Conservation (phyloP, 2,888 invertebrate genomes). For the Smittia sp. region DNA sequence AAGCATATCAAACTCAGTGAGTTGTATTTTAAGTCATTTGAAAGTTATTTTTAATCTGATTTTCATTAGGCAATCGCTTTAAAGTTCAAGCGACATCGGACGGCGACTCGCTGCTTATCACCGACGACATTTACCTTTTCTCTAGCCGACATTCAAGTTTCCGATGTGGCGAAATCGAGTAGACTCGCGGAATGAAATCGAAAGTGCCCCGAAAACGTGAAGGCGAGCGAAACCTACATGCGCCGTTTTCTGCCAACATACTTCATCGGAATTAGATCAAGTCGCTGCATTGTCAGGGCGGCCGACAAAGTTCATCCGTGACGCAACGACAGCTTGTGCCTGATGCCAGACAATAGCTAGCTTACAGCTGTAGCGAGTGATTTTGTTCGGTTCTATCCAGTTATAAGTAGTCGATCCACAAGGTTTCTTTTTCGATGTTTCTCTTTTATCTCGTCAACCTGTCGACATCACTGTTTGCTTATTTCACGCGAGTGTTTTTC, state of each 20-base stretch:
- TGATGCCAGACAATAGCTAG: neutral
- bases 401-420: neutral
- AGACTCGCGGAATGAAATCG: neutral
- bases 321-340: neutral
- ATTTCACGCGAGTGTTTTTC: neutral
- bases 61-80: neutral
- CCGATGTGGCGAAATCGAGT: neutral
- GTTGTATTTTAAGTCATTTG: neutral
- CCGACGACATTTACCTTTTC: neutral
- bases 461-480: neutral
- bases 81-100: neutral
- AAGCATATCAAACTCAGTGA: neutral
- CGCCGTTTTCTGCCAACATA: slow-evolving; percentile 13
- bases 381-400: neutral
- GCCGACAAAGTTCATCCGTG: neutral
- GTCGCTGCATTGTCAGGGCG: neutral
- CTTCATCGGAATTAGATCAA: neutral
- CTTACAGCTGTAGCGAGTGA: neutral
- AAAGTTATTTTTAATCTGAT: neutral
- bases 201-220: slow-evolving; percentile 1
- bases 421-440: neutral
- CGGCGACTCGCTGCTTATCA: too few relatives aligned
- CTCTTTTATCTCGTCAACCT: neutral
- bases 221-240: neutral
- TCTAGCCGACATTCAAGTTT: neutral